Evolutionary conservation across 1,140 invertebrate species (phyloP), one percentile per base, ranked within the genome.

Genomic region (Bicyclus anynana): DNA sequence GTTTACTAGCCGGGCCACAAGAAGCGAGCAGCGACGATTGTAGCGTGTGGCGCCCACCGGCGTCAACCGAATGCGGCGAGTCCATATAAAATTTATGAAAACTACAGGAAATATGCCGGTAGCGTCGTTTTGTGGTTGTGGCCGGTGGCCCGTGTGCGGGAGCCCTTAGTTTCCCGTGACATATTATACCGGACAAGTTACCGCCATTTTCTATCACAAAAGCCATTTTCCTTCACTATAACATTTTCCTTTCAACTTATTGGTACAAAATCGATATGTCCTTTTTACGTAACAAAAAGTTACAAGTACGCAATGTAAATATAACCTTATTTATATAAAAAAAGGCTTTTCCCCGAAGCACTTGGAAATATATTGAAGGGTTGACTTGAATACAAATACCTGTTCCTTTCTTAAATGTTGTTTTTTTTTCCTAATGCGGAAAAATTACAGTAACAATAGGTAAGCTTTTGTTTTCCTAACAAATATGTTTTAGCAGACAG

Each of bases 181-280:
- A 53, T 38, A 44, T 53, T 53, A 44, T 53, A 9, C 26, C 9
- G 14, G 16, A 13, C 29, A 33, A 14, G 17, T 53, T 17, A 12
- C 7, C 7, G 29, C 29, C 29, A 1, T 53, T 42, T 18, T 44
- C 26, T 44, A 17, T 53, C 51, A 53, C 38, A 44, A 53, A 53
- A 44, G 50, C 14, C 14, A 44, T 52, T 52, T 38, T 35, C 37
- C 37, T 52, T 33, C 29, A 33, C 29, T 33, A 12, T 33, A 33
- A 33, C 29, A n/a, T 7, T 33, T 33, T 33, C 40, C 40, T 44
- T 18, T 44, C 20, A 18, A 20, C 21, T 44, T 44, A 44, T 44
- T 44, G 40, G 21, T n/a, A 13, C 10, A 44, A 44, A 44, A 44
- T 44, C 18, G 40, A 44, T 20, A 21, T n/a, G n/a, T 12, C 29